Percentiles rank a stretch among this genome's conserved stretches.
phyloP scores from a whole-genome alignment of 2,113 vertebrate genomes.

The Proteles cristata region DNA sequence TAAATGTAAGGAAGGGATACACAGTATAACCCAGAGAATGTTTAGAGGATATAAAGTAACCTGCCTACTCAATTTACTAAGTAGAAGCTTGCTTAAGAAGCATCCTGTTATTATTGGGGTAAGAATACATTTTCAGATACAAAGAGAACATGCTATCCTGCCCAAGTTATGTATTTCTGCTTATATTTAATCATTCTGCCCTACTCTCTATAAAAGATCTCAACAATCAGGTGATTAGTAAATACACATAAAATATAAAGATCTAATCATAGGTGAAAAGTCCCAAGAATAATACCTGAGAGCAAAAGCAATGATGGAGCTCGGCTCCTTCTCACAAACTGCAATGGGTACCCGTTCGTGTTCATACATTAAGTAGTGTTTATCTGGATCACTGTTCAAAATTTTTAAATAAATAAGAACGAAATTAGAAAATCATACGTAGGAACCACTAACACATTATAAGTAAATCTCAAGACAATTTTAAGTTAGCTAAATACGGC shows the following conservation, averaged over 20 bases:
- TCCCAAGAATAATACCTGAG: constrained; percentile 91
- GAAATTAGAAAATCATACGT: constrained; percentile 25
- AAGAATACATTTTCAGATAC: neutral
- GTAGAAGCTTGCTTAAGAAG: constrained; percentile 25
- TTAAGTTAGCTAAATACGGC: neutral
- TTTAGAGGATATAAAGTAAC: neutral
- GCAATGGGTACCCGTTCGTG: constrained; percentile 98
- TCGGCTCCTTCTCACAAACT: constrained; percentile 97
- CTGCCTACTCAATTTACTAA: neutral
- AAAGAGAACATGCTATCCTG: neutral
- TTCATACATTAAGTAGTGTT: constrained; percentile 98
- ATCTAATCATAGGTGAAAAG: neutral
- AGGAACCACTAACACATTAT: neutral
- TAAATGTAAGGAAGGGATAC: neutral
- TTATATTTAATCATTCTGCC: constrained; percentile 34
- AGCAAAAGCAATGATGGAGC: constrained; percentile 99
- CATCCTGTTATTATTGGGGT: neutral
- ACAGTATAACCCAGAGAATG: neutral
- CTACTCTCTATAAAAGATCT: neutral
- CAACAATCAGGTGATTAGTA: neutral
- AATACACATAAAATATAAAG: neutral
- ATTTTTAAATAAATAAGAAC: constrained; percentile 23
- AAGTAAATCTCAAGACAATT: constrained; percentile 50
- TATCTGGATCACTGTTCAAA: constrained; percentile 94
- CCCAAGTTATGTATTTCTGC: neutral